A percentile compares a stretch with the other conserved stretches of the same genome.
These are phyloP conservation scores for Scaptomyza hsui DNA, from an alignment of 1,140 invertebrate genomes.

Conservation along the genomic window DNA sequence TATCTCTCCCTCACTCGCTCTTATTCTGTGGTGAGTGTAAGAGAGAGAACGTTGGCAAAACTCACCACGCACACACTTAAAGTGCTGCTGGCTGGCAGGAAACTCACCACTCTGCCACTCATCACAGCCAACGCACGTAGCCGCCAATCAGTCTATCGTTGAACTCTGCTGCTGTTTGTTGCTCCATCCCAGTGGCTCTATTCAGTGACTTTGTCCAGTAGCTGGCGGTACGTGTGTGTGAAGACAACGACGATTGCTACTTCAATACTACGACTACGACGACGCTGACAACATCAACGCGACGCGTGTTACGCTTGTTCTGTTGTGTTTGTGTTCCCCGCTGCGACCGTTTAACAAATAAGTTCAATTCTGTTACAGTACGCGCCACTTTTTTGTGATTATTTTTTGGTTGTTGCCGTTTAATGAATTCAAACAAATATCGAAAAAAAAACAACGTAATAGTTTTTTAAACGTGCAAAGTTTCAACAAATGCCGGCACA, in stretches of 20 bases:
- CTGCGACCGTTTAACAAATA: background rate
- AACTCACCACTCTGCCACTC: conserved; percentile 50
- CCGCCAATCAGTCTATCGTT: conserved; percentile 70
- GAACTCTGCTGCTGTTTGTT: conserved; percentile 73
- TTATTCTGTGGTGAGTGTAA: too few species aligned
- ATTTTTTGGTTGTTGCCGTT: conserved; percentile 35
- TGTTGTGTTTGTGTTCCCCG: too few species aligned
- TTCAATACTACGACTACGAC: background rate
- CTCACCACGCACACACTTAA: conserved; percentile 39
- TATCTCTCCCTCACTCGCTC: conserved; percentile 16
- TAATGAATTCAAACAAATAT: conserved; percentile 5
- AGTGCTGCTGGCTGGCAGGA: conserved; percentile 1
- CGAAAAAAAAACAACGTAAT: background rate
- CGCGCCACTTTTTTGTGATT: conserved; percentile 34
- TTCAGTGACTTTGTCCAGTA: background rate
- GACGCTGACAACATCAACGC: background rate
- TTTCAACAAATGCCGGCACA: conserved; percentile 24
- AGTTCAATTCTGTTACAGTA: background rate
- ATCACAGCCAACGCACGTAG: conserved; percentile 8
- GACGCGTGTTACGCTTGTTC: conserved; percentile 18
- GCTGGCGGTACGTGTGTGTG: conserved; percentile 27
- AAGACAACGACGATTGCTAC: background rate
- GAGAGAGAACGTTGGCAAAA: conserved; percentile 8
- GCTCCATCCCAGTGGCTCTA: conserved; percentile 25
- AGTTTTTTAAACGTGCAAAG: conserved; percentile 16